These are phyloP conservation scores for Cliona cf. orientalis DNA, from an alignment of 37 sponge, comb jelly and placozoan genomes.

Conservation along the genomic window DNA sequence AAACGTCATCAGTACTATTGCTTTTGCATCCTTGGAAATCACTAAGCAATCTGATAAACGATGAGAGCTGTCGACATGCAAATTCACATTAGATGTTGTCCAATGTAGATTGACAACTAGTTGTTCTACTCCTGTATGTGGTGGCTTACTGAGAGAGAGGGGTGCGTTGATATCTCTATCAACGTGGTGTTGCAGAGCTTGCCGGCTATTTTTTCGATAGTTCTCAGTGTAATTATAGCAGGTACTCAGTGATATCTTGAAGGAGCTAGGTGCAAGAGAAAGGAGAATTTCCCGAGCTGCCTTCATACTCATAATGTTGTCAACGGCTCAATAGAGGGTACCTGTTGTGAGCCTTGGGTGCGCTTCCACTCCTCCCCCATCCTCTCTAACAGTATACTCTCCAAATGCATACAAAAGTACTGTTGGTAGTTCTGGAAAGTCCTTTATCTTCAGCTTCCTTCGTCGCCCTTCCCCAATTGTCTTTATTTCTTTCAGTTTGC, in stretches of 20 bases:
- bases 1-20: constrained; percentile 18
- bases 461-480: constrained; percentile 14
- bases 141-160: not conserved
- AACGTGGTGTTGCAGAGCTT: constrained; percentile 1
- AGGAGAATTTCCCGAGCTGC: not conserved
- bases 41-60: not conserved
- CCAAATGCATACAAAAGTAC: constrained; percentile 24
- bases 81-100: constrained; percentile 1
- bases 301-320: not conserved
- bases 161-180: not conserved
- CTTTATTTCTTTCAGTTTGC: constrained; percentile 2
- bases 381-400: not conserved
- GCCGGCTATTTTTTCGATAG: not conserved
- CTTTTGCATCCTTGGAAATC: constrained; percentile 15
- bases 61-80: not conserved
- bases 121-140: not conserved
- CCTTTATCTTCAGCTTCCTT: not conserved
- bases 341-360: constrained; percentile 17
- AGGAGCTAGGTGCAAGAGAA: not conserved
- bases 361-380: constrained; percentile 9
- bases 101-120: constrained; percentile 13
- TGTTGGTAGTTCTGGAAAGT: not conserved
- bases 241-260: not conserved
- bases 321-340: constrained; percentile 1
- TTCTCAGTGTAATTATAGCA: constrained; percentile 17